Conservation (phyloP, 2,888 invertebrate species). For the Noctua comes region DNA sequence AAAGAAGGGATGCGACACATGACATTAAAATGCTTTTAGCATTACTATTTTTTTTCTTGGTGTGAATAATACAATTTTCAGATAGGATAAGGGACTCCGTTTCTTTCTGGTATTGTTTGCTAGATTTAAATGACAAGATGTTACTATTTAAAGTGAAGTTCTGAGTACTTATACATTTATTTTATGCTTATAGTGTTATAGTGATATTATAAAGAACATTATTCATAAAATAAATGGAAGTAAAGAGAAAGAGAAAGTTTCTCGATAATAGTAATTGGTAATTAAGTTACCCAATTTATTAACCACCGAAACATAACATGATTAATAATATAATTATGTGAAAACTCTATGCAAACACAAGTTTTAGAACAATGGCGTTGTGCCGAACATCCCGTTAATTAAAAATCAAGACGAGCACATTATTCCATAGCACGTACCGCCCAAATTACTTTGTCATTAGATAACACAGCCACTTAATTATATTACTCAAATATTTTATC, state of each 20-base stretch:
- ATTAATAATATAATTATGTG: conserved; percentile 7
- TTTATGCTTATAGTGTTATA: not conserved
- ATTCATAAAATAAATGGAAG: not conserved
- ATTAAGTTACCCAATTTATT: not conserved
- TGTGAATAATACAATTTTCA: conserved; percentile 12
- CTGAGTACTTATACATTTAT: not conserved
- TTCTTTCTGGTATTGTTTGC: not conserved
- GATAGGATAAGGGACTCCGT: not conserved
- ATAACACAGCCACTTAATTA: conserved; percentile 59
- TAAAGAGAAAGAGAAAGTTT: not conserved
- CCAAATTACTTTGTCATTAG: conserved; percentile 62
- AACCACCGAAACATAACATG: not conserved
- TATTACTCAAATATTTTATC: conserved; percentile 59
- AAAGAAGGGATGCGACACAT: conserved; percentile 46
- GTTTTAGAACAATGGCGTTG: conserved; percentile 4
- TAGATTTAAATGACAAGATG: not conserved
- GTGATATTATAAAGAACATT: not conserved
- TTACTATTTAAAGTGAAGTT: not conserved
- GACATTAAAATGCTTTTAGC: conserved; percentile 49
- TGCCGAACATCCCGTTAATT: conserved; percentile 54
- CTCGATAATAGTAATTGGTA: not conserved
- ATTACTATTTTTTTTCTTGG: conserved; percentile 34
- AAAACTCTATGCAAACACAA: conserved; percentile 5
- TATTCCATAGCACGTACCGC: conserved; percentile 69
- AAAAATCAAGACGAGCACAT: conserved; percentile 61